phyloP scores from a whole-genome alignment of 2,113 vertebrate species.

The Cairina moschata region DNA sequence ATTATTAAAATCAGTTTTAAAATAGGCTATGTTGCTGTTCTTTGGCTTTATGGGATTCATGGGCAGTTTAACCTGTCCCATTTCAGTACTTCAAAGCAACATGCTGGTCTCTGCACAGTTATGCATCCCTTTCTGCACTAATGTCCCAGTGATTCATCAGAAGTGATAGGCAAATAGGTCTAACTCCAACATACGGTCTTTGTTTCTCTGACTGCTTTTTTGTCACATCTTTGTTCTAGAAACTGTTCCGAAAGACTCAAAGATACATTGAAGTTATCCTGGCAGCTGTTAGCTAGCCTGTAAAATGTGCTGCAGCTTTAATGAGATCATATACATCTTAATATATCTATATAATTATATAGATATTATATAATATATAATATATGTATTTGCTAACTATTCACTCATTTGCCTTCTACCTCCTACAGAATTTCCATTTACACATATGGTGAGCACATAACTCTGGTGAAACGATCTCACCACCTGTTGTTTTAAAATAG shows the following conservation, averaged over 20 bases:
- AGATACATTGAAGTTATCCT: neutral
- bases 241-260: neutral
- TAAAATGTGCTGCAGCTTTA: slow-evolving; percentile 59
- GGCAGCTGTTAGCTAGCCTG: slow-evolving; percentile 8
- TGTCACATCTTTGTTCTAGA: neutral
- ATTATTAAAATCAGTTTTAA: neutral
- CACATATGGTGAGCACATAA: slow-evolving; percentile 61
- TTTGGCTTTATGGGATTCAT: neutral
- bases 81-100: neutral
- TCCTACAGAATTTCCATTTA: slow-evolving; percentile 63
- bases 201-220: neutral
- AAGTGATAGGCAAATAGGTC: neutral
- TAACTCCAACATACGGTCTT: neutral
- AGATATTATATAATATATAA: slow-evolving; percentile 37
- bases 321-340: slow-evolving; percentile 49
- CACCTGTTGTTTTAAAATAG: slow-evolving; percentile 73
- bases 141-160: neutral
- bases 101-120: neutral
- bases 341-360: slow-evolving; percentile 49
- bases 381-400: slow-evolving; percentile 57
- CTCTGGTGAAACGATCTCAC: slow-evolving; percentile 61
- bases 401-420: slow-evolving; percentile 61
- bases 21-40: neutral
- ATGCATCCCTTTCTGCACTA: neutral
- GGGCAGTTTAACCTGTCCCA: neutral